Percentiles rank a stretch among this genome's conserved stretches.
These are phyloP conservation scores for Plodia interpunctella DNA, from an alignment of 1,140 invertebrate genomes.

Conservation along the genomic window DNA sequence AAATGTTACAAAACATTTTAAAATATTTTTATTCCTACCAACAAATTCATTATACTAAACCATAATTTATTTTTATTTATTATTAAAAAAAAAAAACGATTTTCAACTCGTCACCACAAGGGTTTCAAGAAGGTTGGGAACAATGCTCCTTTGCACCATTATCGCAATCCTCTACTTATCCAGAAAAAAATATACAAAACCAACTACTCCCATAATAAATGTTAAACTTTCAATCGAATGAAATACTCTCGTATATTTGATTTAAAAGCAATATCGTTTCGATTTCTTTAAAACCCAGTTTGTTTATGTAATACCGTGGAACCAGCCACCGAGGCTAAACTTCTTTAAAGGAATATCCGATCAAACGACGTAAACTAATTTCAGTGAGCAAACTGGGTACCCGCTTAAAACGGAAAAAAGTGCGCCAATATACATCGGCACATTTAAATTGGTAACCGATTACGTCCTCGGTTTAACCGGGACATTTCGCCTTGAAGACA, in stretches of 20 bases:
- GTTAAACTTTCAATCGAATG: too few relatives aligned
- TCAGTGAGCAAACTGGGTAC: constrained; percentile 65
- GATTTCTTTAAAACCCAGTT: constrained; percentile 40
- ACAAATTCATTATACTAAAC: too few relatives aligned
- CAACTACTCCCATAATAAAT: too few relatives aligned
- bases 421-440: constrained; percentile 49
- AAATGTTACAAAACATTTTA: too few relatives aligned
- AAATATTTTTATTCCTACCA: too few relatives aligned
- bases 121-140: too few relatives aligned
- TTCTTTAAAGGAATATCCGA: constrained; percentile 72
- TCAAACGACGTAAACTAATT: constrained; percentile 75
- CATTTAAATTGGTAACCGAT: constrained; percentile 67
- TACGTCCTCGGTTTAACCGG: constrained; percentile 58
- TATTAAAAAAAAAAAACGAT: too few relatives aligned
- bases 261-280: constrained; percentile 17
- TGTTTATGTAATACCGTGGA: constrained; percentile 54
- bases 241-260: background rate
- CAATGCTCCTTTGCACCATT: too few relatives aligned
- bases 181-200: too few relatives aligned
- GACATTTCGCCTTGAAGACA: background rate
- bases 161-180: too few relatives aligned
- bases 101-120: too few relatives aligned
- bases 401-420: constrained; percentile 54
- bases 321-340: constrained; percentile 57
- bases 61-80: too few relatives aligned